Percentiles rank a stretch among this genome's conserved stretches.
phyloP scores from a whole-genome alignment of 2,888 invertebrate species.

The Hirtodrosophila alboralis region DNA sequence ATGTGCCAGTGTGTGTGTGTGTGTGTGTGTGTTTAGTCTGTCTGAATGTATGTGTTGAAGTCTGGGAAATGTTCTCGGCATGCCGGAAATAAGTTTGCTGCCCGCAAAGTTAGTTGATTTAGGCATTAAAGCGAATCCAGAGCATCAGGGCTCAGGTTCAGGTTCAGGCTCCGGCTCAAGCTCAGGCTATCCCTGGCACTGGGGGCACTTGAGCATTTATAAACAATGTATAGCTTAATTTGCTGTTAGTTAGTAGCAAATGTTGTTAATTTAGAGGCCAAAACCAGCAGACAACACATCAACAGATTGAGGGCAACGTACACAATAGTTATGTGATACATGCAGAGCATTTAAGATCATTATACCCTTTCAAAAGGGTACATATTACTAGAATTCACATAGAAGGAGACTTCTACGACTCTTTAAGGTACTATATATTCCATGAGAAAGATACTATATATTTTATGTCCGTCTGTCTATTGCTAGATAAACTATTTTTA shows the following conservation, averaged over 20 bases:
- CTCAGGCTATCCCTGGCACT: conserved; percentile 6
- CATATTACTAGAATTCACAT: no score
- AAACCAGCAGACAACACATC: conserved; percentile 25
- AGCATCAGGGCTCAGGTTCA: conserved; percentile 11
- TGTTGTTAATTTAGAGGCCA: conserved; percentile 72
- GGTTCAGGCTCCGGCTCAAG: no score
- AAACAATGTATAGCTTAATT: conserved; percentile 79
- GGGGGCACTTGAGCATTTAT: conserved; percentile 67
- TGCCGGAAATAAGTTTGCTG: conserved; percentile 79
- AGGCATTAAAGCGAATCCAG: conserved; percentile 75
- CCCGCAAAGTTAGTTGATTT: conserved; percentile 79
- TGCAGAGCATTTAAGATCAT: conserved; percentile 3
- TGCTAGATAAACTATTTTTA: no score
- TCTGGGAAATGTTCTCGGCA: conserved; percentile 67
- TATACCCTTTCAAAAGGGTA: no score
- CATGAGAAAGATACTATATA: no score
- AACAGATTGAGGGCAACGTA: conserved; percentile 15
- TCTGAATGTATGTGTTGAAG: conserved; percentile 38
- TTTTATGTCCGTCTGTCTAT: no score
- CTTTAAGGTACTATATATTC: no score
- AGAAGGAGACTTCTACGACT: no score
- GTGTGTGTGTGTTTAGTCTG: conserved; percentile 9
- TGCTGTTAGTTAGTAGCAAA: conserved; percentile 78
- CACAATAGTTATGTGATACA: conserved; percentile 1
- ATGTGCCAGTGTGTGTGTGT: conserved; percentile 16